Percentiles rank a stretch among this genome's conserved stretches.
These are phyloP conservation scores for Eupeodes latifasciatus DNA, from an alignment of 2,888 invertebrate genomes.

Conservation along the genomic window DNA sequence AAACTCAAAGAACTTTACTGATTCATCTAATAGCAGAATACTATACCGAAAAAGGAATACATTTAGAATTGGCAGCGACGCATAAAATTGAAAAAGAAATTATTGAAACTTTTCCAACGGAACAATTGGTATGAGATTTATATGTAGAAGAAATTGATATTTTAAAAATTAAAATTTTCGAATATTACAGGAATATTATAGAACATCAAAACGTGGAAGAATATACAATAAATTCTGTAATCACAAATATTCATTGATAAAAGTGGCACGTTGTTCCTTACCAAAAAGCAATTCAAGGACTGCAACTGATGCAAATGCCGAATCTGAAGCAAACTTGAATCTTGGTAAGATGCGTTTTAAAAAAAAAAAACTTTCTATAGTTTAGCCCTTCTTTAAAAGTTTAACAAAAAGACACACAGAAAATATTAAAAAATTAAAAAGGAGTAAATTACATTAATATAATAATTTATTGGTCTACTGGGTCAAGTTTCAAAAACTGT, in stretches of 20 bases:
- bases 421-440: no score
- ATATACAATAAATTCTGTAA: slow-evolving; percentile 29
- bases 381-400: no score
- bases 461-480: no score
- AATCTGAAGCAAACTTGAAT: background rate
- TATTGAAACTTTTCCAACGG: slow-evolving; percentile 2
- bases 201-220: slow-evolving; percentile 18
- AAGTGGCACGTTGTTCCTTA: background rate
- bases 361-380: no score
- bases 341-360: background rate
- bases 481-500: no score
- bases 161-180: background rate
- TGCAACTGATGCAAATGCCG: background rate
- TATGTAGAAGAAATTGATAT: background rate
- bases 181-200: slow-evolving; percentile 11
- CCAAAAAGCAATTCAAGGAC: background rate
- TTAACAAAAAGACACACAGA: no score
- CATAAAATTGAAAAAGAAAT: slow-evolving; percentile 9
- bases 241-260: slow-evolving; percentile 17
- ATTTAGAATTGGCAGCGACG: slow-evolving; percentile 21
- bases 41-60: slow-evolving; percentile 7
- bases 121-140: slow-evolving; percentile 14
- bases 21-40: slow-evolving; percentile 24
- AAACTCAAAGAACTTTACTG: background rate
- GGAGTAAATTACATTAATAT: no score